Evolutionary conservation across 2,113 vertebrate genomes (phyloP).

Genomic region (Mionectes macconnelli): DNA sequence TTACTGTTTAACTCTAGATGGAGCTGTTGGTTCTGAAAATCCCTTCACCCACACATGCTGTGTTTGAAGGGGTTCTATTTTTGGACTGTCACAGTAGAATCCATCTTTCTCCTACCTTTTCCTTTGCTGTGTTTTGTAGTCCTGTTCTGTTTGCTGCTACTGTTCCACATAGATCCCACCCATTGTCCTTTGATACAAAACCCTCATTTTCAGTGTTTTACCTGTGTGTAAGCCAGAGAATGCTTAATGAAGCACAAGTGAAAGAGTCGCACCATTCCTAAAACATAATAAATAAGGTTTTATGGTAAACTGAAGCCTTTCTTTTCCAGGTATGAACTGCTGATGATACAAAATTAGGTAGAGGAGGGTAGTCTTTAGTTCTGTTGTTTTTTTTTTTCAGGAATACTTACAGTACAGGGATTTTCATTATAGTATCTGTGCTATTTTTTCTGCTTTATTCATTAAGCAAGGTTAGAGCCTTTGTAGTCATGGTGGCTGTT

Average conservation of each 20-base stretch:
- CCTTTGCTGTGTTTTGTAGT: background rate
- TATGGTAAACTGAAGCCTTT: background rate
- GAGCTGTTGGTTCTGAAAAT: slow-evolving; percentile 64
- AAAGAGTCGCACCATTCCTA: background rate
- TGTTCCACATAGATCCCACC: background rate
- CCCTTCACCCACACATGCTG: background rate
- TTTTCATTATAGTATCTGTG: background rate
- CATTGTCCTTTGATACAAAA: background rate
- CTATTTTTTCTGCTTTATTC: background rate
- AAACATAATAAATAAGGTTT: background rate
- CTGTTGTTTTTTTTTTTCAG: background rate
- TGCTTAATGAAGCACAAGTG: background rate
- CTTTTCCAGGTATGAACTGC: background rate
- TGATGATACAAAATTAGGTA: background rate
- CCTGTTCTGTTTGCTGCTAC: background rate
- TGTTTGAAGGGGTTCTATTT: slow-evolving; percentile 12
- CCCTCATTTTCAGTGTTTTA: background rate
- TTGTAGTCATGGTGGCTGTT: background rate
- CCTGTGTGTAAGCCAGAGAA: background rate
- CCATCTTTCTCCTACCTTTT: background rate
- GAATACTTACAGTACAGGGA: background rate
- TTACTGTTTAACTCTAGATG: slow-evolving; percentile 65
- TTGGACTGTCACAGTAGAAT: background rate
- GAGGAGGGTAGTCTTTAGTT: background rate
- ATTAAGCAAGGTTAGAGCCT: background rate